Evolutionary conservation across 2,888 invertebrate genomes (phyloP), one percentile per base, ranked within the genome.

Genomic region (Cheilosia scutellata): DNA sequence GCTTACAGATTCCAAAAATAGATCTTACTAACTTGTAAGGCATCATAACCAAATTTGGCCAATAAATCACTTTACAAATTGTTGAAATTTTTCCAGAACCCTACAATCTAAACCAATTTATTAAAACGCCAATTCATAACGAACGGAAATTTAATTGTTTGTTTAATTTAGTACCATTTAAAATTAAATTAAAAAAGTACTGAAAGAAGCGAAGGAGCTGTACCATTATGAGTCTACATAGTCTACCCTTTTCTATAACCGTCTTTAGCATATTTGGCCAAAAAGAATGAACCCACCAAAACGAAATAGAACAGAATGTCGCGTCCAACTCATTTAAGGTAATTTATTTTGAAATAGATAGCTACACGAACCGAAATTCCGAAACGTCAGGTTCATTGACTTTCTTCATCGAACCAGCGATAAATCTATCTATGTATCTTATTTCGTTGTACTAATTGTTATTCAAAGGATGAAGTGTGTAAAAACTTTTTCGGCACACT

Each of bases 401-500:
- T 60, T 62, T 70, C 53, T 53, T 44, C 60, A 62, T 66, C 55
- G 55, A 40, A 62, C 62, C 70, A 60, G 20, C 20, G 20, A 16
- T 42, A 13, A 4, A 20, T 20, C 2, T 20, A 20, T 20, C 2
- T 0, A 7, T n/a, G 11, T 51, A 53, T 55, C 16, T 44, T 57
- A 27, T 44, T 20, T 58, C 29, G 16, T 60, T 68, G 51, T 40
- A 51, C 60, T 78, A 63, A 78, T 78, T 70, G 37, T 78, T 55
- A 78, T 78, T 70, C 77, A 62, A 9, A 33, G 65, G 51, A 27
- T 55, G 65, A 57, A 53, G 80, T 74, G 80, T 49, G 29, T 60
- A 33, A 51, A 80, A 66, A 80, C 80, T 80, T 80, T 66, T 74
- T 60, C 72, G 66, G 63, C 62, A 74, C 63, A 80, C 74, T 80